Evolutionary conservation across 2,113 vertebrate genomes (phyloP), one percentile per base, ranked within the genome.

Genomic region (Pteropus alecto): DNA sequence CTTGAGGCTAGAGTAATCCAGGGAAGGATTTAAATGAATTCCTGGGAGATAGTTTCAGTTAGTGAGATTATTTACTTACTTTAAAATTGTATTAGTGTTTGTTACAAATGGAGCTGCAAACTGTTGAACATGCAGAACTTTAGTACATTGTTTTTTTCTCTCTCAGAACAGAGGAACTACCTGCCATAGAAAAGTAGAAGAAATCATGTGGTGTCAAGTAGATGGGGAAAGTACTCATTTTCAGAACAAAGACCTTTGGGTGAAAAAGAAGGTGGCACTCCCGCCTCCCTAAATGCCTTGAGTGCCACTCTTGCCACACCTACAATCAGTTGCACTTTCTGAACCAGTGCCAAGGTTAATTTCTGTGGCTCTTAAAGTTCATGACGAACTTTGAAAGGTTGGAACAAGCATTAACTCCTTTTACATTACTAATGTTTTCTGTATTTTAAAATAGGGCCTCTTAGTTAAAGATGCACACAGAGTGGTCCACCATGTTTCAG

Each of bases 1-100:
- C 85, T 96, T 83, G 60, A 96, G 85, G 89, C 85, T 83, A 30
- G 46, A 70, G 46, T 95, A 85, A 82, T 86, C 92, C 82, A 83
- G 92, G 73, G 85, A 90, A 87, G 56, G 90, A 90, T 96, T 95
- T 95, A 90, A 96, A 60, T 93, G 86, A 94, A 84, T 83, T 96
- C 79, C 51, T 83, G 22, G 84, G 96, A 96, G 79, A 83, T 90
- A 54, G 76, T 94, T 97, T 90, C 60, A 83, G 68, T 92, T 90
- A 83, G 48, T 71, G 54, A 89, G 26, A 78, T 91, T 96, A 96
- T 84, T 96, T 90, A 73, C 76, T 95, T 85, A 81, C 74, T 92
- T 89, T 90, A 93, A 95, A 90, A 46, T 77, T 2, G 0, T 93
- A 54, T 89, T 94, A 71, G 58, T 95, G 60, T 92, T 95, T 94